Base-by-base conservation (phyloP, 2,113 vertebrate genomes). In the Geococcyx californianus region DNA sequence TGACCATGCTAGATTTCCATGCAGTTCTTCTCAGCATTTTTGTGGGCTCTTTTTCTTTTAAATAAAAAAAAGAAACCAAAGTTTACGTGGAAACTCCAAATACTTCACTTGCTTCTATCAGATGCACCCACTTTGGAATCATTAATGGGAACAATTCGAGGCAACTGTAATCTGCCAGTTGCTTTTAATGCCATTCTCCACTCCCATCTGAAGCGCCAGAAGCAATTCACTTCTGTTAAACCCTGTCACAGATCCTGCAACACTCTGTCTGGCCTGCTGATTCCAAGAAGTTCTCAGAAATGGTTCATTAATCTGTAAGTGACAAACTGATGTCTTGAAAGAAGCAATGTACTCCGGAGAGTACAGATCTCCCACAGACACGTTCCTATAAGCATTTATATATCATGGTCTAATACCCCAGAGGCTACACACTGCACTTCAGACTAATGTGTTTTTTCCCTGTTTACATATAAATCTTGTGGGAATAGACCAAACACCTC, bases 251-350 rank as follows among this genome's bases (percentile, higher is more conserved):
- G 83, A 88, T 36, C 25, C 91, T 92, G 84, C 87, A 83, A 72
- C 62, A 67, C 67, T 80, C 95, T 86, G 86, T 84, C 64, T 59
- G 76, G 75, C 67, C 83, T 89, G 89, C 84, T 74, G 60, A 79
- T 87, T 79, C 72, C 31, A 66, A 74, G 68, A 90, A 93, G 72
- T 83, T 93, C 89, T 79, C 69, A 60, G 60, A 51, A 94, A 86
- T 2, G 77, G 63, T 60, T 92, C 93, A 68, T 96, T 97, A 95
- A 87, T 90, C 74, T 93, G 28, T 49, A 83, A 76, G 75, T 64
- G 76, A 94, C 75, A 97, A 94, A 94, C 76, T 20, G 49, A 86
- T 86, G 89, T 49, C 91, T 73, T 58, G 34, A 60, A 77, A 93
- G 67, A 19, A 78, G 92, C 85, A 75, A 6, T 12, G 33, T 31